These are phyloP conservation scores for Hystrix cristata DNA, from an alignment of 2,113 vertebrate genomes.

Conservation along the genomic window DNA sequence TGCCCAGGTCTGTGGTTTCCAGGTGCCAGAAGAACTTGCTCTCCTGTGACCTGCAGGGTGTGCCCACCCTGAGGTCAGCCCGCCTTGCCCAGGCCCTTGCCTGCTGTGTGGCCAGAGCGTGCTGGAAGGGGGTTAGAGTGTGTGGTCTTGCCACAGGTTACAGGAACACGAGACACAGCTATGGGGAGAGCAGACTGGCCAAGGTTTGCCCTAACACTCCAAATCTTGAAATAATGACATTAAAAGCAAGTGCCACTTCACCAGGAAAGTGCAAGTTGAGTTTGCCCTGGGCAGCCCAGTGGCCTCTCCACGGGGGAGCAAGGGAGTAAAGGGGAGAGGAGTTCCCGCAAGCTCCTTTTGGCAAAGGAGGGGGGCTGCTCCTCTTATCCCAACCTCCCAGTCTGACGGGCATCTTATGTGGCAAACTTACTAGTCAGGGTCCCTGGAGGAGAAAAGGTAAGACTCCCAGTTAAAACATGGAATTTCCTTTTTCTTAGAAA, in stretches of 20 bases:
- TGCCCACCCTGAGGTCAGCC: neutral
- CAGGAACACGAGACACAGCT: neutral
- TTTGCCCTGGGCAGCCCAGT: neutral
- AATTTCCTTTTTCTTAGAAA: conserved; percentile 2
- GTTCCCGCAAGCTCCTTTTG: neutral
- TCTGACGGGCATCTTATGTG: neutral
- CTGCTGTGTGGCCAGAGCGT: fast-evolving
- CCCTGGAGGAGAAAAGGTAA: neutral
- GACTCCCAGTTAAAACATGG: neutral
- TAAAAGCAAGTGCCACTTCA: neutral
- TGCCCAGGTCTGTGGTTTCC: neutral
- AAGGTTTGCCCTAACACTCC: neutral
- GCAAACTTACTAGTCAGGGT: neutral
- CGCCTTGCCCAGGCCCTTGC: fast-evolving
- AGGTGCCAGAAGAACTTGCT: neutral
- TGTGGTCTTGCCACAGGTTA: neutral
- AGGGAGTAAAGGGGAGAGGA: too few species aligned
- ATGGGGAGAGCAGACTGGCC: neutral
- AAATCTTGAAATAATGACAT: neutral
- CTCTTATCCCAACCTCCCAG: neutral
- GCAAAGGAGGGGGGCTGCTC: neutral
- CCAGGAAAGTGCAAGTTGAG: neutral
- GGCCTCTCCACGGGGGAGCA: neutral
- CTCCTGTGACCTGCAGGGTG: neutral
- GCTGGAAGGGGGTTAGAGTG: neutral